Base-by-base conservation (phyloP, 1,140 invertebrate genomes). In the Camponotus floridanus region DNA sequence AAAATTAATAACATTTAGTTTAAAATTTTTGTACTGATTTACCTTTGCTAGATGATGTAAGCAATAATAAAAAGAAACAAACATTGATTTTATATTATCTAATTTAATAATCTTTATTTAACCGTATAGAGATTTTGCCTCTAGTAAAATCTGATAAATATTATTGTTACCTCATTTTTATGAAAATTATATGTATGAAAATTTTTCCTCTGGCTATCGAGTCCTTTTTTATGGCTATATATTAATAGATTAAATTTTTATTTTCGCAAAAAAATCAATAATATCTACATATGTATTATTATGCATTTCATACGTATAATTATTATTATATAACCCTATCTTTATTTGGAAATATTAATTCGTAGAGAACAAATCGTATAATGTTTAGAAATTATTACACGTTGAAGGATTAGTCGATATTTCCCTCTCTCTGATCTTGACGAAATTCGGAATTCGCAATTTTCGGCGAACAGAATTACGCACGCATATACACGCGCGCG, bases 321-420 rank as follows among this genome's bases (percentile, higher is more conserved):
- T 11, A 3, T 59, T 0, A 61, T 76, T 21, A 21, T 5, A 39
- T 13, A 48, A 15, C 45, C 13, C 13, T 15, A 39, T 42, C 61
- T 76, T 76, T 61, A 61, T 8, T 45, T 68, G 45, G n/a, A 33
- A 67, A 42, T 68, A 68, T 45, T 68, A 26, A 42, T 21, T 68
- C n/a, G 5, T 45, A 45, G 4, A 21, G 6, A 5, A 42, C 3
- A 59, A 59, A 8, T 26, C 9, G 9, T 3, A 13, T 45, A 9
- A 15, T 31, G 5, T 48, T 26, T 0, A 51, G 61, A 79, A 79
- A 21, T 55, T 39, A 4, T 55, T 4, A 55, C 18, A 55, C 5
- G 26, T 36, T 15, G 48, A 36, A 65, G 13, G 9, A 65, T 48
- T 11, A 78, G 18, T 33, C 42, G n/a, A 76, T 78, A 45, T 36